Conservation (phyloP, 2,113 vertebrate genomes). For the Pholis gunnellus region DNA sequence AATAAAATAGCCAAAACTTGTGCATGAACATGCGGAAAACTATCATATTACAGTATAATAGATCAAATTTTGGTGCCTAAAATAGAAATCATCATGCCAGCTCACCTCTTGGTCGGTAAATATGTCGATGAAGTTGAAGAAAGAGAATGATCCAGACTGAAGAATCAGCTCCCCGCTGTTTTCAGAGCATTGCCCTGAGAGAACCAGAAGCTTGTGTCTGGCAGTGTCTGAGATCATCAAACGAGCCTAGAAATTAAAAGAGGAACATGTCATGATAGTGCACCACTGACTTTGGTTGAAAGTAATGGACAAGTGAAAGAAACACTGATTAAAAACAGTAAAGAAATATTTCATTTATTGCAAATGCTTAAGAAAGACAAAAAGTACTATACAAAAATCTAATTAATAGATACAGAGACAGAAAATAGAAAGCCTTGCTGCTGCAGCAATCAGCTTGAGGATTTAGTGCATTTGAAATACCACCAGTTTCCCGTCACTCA, state of each 20-base stretch:
- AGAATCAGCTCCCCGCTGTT: slow-evolving; percentile 97
- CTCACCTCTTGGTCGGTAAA: slow-evolving; percentile 98
- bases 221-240: slow-evolving; percentile 96
- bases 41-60: neutral
- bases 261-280: neutral
- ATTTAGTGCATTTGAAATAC: slow-evolving; percentile 51
- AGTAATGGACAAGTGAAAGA: neutral
- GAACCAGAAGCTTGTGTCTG: slow-evolving; percentile 93
- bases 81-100: neutral
- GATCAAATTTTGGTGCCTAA: neutral
- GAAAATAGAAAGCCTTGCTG: neutral
- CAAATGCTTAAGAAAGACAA: neutral
- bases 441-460: slow-evolving; percentile 32
- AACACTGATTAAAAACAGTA: neutral
- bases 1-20: neutral
- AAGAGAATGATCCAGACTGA: slow-evolving; percentile 96
- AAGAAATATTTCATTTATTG: neutral
- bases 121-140: slow-evolving; percentile 97
- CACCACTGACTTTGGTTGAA: neutral
- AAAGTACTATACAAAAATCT: neutral
- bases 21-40: neutral
- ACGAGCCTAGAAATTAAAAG: slow-evolving; percentile 84
- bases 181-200: slow-evolving; percentile 95
- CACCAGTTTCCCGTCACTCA: slow-evolving; percentile 55
- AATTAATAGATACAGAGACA: neutral